phyloP scores from a whole-genome alignment of 1,140 invertebrate genomes.

The Cataglyphis hispanica region DNA sequence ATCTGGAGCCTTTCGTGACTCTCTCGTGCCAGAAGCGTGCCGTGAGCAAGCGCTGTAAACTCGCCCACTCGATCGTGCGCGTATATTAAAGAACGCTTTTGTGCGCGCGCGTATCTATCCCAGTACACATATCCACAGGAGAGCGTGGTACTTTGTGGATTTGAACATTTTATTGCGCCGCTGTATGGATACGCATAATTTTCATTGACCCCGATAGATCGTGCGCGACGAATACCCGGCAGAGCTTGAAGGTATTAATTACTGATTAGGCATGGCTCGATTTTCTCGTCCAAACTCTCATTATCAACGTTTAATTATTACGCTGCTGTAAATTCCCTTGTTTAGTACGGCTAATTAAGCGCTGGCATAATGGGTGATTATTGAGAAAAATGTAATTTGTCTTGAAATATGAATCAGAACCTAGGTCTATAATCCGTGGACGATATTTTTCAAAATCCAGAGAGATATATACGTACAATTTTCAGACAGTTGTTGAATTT shows the following conservation, averaged over 20 bases:
- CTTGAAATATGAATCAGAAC: neutral
- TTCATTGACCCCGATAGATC: slow-evolving; percentile 48
- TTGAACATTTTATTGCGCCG: slow-evolving; percentile 64
- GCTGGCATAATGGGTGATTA: slow-evolving; percentile 17
- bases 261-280: slow-evolving; percentile 33
- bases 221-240: neutral
- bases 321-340: neutral
- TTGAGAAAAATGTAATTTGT: slow-evolving; percentile 19
- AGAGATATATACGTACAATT: neutral
- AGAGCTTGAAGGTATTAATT: slow-evolving; percentile 64
- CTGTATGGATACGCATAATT: slow-evolving; percentile 58
- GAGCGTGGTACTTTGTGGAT: slow-evolving; percentile 14
- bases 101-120: slow-evolving; percentile 1
- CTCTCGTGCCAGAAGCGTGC: slow-evolving; percentile 71
- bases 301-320: slow-evolving; percentile 66
- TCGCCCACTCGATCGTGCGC: slow-evolving; percentile 72
- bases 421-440: neutral
- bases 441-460: neutral
- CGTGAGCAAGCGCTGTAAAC: slow-evolving; percentile 79
- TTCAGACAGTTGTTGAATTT: neutral
- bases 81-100: slow-evolving; percentile 82
- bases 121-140: slow-evolving; percentile 45
- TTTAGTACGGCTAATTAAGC: slow-evolving; percentile 29
- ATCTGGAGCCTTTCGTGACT: slow-evolving; percentile 79
- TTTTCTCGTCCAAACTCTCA: slow-evolving; percentile 41